Conservation (phyloP, 2,888 invertebrate genomes). For the Zootermopsis nevadensis region DNA sequence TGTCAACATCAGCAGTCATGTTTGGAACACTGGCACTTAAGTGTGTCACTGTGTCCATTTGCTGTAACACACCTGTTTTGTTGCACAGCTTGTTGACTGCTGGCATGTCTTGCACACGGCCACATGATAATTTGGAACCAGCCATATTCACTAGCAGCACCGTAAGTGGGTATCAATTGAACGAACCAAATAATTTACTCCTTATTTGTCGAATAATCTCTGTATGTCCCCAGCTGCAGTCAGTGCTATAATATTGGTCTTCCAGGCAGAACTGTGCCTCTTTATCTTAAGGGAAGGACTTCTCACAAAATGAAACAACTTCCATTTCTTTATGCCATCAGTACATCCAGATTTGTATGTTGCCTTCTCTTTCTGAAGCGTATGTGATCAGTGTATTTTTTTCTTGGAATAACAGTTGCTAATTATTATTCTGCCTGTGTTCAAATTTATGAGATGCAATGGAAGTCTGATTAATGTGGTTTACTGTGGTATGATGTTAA, state of each 20-base stretch:
- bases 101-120: too few relatives aligned
- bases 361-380: background rate
- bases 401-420: background rate
- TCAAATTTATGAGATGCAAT: background rate
- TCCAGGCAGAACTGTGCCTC: background rate
- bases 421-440: background rate
- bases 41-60: too few relatives aligned
- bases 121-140: too few relatives aligned
- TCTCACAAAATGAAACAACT: background rate
- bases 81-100: too few relatives aligned
- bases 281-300: background rate
- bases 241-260: constrained; percentile 16
- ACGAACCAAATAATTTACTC: background rate
- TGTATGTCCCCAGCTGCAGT: background rate
- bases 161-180: too few relatives aligned
- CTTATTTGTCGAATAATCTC: background rate
- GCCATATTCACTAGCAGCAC: too few relatives aligned
- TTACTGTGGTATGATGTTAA: too few relatives aligned
- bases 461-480: background rate
- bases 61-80: too few relatives aligned
- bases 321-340: background rate
- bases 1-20: too few relatives aligned
- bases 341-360: background rate
- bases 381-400: background rate
- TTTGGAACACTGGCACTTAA: too few relatives aligned